Percentiles rank a stretch among this genome's conserved stretches.
phyloP scores from a whole-genome alignment of 2,888 invertebrate genomes.

The Trisateles emortualis region DNA sequence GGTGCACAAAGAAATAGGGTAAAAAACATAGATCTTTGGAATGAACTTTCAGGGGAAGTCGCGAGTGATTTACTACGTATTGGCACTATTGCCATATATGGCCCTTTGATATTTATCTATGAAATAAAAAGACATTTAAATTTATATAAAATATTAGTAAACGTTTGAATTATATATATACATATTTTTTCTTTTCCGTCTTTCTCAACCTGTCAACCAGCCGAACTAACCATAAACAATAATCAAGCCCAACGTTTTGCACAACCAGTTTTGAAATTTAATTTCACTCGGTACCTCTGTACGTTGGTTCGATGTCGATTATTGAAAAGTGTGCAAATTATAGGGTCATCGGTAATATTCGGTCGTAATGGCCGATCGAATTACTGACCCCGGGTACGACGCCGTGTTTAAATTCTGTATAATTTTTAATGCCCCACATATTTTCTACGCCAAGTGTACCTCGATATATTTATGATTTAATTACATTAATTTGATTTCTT shows the following conservation, averaged over 20 bases:
- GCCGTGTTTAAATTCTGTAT: constrained; percentile 65
- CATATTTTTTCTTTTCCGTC: too few relatives aligned
- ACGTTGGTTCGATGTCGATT: constrained; percentile 58
- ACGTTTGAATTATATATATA: too few relatives aligned
- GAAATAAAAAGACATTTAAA: too few relatives aligned
- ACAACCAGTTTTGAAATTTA: constrained; percentile 49
- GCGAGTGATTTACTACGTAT: too few relatives aligned
- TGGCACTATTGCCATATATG: too few relatives aligned
- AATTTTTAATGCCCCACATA: constrained; percentile 67
- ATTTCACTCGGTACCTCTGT: constrained; percentile 49
- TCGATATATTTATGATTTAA: constrained; percentile 43
- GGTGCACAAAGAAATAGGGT: too few relatives aligned
- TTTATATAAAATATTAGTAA: too few relatives aligned
- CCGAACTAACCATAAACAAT: constrained; percentile 40
- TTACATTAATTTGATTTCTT: constrained; percentile 44
- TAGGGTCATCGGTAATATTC: constrained; percentile 61
- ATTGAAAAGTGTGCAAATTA: constrained; percentile 78
- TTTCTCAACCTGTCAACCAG: constrained; percentile 31
- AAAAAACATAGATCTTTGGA: too few relatives aligned
- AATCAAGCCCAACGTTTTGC: constrained; percentile 40
- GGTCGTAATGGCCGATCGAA: constrained; percentile 57
- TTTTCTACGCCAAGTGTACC: constrained; percentile 42
- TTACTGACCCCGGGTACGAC: constrained; percentile 54
- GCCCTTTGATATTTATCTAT: too few relatives aligned
- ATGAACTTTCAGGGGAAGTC: too few relatives aligned